phyloP scores from a whole-genome alignment of 2,113 vertebrate species.

The Pseudorasbora parva region DNA sequence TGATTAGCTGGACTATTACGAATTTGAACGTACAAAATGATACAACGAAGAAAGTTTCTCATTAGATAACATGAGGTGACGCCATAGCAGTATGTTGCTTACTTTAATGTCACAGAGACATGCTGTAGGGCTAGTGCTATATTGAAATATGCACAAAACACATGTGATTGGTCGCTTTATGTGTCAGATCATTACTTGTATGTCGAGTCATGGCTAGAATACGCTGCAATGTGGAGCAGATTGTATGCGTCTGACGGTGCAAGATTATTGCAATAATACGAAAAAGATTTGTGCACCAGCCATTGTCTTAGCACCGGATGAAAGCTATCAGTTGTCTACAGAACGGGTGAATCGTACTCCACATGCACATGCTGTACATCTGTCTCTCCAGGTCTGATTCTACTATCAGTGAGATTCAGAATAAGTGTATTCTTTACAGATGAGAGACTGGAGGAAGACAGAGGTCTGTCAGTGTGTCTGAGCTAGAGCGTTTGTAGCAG shows the following conservation, averaged over 20 bases:
- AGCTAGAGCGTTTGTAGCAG: not conserved
- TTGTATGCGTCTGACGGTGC: not conserved
- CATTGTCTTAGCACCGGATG: not conserved
- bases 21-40: not conserved
- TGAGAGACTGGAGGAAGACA: constrained; percentile 16
- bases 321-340: not conserved
- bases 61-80: not conserved
- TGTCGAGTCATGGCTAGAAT: not conserved
- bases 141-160: not conserved
- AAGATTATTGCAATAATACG: constrained; percentile 4
- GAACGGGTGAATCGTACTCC: not conserved
- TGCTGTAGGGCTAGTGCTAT: not conserved
- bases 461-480: not conserved
- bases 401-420: not conserved
- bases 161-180: not conserved
- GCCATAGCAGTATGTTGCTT: not conserved
- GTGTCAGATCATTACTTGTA: not conserved
- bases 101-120: not conserved
- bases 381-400: not conserved
- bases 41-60: not conserved
- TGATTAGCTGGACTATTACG: not conserved
- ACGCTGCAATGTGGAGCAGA: not conserved
- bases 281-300: not conserved
- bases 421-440: not conserved
- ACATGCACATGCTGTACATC: constrained; percentile 11